Evolutionary conservation across 1,140 invertebrate species (phyloP).

Genomic region (Brachionus angularis): DNA sequence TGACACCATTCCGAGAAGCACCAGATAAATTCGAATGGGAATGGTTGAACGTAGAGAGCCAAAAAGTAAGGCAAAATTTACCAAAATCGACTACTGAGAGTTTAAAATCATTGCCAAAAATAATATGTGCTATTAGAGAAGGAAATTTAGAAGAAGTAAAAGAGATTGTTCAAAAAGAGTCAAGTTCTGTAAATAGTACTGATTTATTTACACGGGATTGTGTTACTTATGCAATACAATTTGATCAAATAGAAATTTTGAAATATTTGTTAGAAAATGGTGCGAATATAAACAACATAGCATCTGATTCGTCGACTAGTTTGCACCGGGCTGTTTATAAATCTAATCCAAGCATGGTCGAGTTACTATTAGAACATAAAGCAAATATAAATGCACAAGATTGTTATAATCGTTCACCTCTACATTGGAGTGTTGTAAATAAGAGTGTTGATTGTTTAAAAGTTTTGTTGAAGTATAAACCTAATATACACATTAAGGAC

Average conservation of each 20-base stretch:
- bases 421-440: constrained; percentile 57
- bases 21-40: constrained; percentile 58
- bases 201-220: constrained; percentile 55
- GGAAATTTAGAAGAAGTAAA: constrained; percentile 50
- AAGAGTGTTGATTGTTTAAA: constrained; percentile 51
- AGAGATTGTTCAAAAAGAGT: constrained; percentile 47
- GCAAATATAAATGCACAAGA: constrained; percentile 54
- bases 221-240: constrained; percentile 56
- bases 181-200: constrained; percentile 48
- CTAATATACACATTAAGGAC: constrained; percentile 46
- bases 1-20: constrained; percentile 55
- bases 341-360: constrained; percentile 50
- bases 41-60: constrained; percentile 55
- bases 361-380: constrained; percentile 51
- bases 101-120: constrained; percentile 50
- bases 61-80: constrained; percentile 49
- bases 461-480: constrained; percentile 46
- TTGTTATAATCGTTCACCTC: constrained; percentile 50
- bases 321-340: constrained; percentile 57
- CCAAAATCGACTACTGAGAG: constrained; percentile 50
- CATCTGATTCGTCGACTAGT: constrained; percentile 52
- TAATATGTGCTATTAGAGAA: constrained; percentile 52
- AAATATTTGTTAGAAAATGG: constrained; percentile 48
- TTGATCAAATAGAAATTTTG: constrained; percentile 48
- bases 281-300: constrained; percentile 53